phyloP scores from a whole-genome alignment of 2,888 invertebrate genomes.

The Campopleginae sp. region DNA sequence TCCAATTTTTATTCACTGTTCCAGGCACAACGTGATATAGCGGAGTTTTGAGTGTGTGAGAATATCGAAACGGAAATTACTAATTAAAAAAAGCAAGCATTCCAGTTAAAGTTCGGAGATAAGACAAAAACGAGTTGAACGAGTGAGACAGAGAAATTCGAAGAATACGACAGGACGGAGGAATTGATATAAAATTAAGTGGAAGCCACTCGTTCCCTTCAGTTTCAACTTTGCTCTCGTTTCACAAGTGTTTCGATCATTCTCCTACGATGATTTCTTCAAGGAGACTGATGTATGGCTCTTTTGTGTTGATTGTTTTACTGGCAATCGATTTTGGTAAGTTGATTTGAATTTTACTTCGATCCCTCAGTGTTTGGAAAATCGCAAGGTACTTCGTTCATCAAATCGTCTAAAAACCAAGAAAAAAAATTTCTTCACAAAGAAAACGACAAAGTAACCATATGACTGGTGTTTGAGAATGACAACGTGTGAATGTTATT shows the following conservation, averaged over 20 bases:
- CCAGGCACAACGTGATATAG: slow-evolving; percentile 2
- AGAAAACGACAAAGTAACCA: background rate
- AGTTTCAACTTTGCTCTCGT: slow-evolving; percentile 50
- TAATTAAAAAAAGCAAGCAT: background rate
- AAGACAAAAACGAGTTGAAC: background rate
- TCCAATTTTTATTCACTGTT: slow-evolving; percentile 41
- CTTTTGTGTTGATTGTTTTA: slow-evolving; percentile 35
- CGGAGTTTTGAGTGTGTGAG: slow-evolving; percentile 4
- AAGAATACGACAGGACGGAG: slow-evolving; percentile 24
- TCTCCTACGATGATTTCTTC: slow-evolving; percentile 37
- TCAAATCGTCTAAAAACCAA: background rate
- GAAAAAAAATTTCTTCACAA: background rate
- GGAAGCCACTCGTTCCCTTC: slow-evolving; percentile 26
- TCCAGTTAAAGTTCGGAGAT: slow-evolving; percentile 17
- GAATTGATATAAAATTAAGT: slow-evolving; percentile 52
- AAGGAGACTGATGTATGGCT: slow-evolving; percentile 21
- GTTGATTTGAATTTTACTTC: background rate
- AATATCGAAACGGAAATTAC: slow-evolving; percentile 12
- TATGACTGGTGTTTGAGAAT: background rate
- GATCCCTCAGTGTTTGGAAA: background rate
- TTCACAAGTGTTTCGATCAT: slow-evolving; percentile 14
- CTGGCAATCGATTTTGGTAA: slow-evolving; percentile 54
- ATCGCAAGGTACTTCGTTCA: background rate
- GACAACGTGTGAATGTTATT: background rate
- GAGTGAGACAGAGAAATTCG: slow-evolving; percentile 27